Evolutionary conservation across 2,113 vertebrate genomes (phyloP).

Genomic region (Malurus elegans): DNA sequence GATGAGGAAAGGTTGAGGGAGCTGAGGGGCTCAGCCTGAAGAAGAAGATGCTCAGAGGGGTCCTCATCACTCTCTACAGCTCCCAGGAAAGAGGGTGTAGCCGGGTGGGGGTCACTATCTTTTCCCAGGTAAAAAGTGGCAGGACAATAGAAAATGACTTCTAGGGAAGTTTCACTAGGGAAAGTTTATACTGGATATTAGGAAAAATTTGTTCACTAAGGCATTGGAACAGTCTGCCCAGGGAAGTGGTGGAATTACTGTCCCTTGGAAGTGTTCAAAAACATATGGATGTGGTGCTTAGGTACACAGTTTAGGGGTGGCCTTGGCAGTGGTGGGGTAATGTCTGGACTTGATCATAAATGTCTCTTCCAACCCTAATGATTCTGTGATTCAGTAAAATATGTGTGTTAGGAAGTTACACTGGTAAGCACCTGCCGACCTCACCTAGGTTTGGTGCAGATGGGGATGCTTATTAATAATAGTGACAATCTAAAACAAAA

Average conservation of each 20-base stretch:
- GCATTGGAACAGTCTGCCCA: too few species aligned
- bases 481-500: not conserved
- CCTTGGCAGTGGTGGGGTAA: not conserved
- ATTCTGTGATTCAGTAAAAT: not conserved
- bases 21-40: not conserved
- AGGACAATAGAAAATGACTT: not conserved
- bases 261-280: too few species aligned
- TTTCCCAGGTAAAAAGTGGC: too few species aligned
- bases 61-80: not conserved
- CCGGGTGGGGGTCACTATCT: too few species aligned
- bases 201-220: too few species aligned
- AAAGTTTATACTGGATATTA: not conserved
- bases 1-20: not conserved
- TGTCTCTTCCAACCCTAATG: not conserved
- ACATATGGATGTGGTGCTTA: too few species aligned
- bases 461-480: not conserved
- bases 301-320: not conserved
- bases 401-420: fast-evolving
- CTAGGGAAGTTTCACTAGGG: not conserved
- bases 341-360: not conserved
- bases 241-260: too few species aligned
- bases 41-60: not conserved
- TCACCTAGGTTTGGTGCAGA: not conserved
- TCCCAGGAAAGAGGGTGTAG: not conserved
- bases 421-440: not conserved